These are phyloP conservation scores for Ctenomys sociabilis DNA, from an alignment of 2,113 vertebrate species.

Conservation along the genomic window DNA sequence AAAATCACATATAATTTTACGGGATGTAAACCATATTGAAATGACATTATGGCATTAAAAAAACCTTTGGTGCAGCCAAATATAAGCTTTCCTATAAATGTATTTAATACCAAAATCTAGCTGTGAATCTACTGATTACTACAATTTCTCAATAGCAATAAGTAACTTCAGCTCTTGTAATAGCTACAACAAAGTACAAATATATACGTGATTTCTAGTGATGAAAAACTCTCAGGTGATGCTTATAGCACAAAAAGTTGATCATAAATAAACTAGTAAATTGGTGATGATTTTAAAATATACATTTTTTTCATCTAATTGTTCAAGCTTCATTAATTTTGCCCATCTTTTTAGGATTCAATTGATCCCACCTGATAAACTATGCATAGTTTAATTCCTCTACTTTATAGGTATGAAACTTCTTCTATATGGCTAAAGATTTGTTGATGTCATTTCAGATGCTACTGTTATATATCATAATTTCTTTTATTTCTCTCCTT, in stretches of 20 bases:
- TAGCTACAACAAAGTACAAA: background rate
- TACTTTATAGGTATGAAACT: background rate
- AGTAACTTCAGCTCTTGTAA: background rate
- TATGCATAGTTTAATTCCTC: background rate
- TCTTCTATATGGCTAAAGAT: background rate
- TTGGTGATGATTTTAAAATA: conserved; percentile 1
- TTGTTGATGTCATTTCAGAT: background rate
- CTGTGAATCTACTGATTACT: background rate
- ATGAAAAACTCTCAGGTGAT: background rate
- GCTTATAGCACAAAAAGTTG: background rate
- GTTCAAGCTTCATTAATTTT: background rate
- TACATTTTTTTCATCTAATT: conserved; percentile 23
- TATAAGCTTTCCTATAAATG: background rate
- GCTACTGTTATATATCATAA: rapidly evolving
- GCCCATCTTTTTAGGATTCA: background rate
- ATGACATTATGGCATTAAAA: conserved; percentile 21
- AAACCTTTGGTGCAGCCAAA: background rate
- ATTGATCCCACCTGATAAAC: background rate
- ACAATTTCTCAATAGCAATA: background rate
- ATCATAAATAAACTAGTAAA: background rate
- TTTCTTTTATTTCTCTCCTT: background rate
- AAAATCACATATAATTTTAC: background rate
- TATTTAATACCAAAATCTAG: background rate
- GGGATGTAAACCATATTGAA: conserved; percentile 20
- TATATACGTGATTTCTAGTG: background rate